These are phyloP conservation scores for Erebia palarica DNA, from an alignment of 2,888 invertebrate genomes.

Conservation along the genomic window DNA sequence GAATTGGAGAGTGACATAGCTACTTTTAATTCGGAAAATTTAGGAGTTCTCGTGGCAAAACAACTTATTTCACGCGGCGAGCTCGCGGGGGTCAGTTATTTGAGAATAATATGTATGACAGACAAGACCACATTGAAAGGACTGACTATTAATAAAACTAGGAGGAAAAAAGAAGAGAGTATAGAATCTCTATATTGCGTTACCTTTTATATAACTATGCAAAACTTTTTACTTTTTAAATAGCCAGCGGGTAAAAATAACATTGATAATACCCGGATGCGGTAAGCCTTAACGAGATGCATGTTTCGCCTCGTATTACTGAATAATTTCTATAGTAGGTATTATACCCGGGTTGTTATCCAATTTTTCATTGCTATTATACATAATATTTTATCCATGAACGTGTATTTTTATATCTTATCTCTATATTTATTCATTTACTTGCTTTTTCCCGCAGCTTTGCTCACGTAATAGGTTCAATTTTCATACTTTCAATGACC, in stretches of 20 bases:
- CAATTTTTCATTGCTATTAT: background rate
- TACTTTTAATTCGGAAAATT: too few relatives aligned
- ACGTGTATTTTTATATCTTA: background rate
- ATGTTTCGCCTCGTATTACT: background rate
- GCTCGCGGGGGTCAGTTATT: too few relatives aligned
- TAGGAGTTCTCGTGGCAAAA: too few relatives aligned
- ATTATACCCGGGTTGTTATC: background rate
- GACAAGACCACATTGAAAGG: too few relatives aligned
- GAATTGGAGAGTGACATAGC: too few relatives aligned
- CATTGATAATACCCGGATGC: background rate
- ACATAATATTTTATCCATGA: background rate
- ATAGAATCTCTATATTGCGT: too few relatives aligned
- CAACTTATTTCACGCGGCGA: too few relatives aligned
- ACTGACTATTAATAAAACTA: too few relatives aligned
- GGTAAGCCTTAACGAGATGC: slow-evolving; percentile 1
- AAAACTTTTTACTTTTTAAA: background rate
- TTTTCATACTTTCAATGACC: background rate
- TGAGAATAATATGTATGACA: too few relatives aligned
- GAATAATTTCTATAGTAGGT: background rate
- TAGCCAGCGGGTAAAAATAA: background rate
- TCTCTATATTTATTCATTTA: background rate
- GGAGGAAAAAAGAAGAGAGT: too few relatives aligned
- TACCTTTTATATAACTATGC: too few relatives aligned
- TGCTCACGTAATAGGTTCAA: background rate
- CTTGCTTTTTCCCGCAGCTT: background rate